These are phyloP conservation scores for Haemorhous mexicanus DNA, from an alignment of 2,113 vertebrate genomes.

Conservation along the genomic window DNA sequence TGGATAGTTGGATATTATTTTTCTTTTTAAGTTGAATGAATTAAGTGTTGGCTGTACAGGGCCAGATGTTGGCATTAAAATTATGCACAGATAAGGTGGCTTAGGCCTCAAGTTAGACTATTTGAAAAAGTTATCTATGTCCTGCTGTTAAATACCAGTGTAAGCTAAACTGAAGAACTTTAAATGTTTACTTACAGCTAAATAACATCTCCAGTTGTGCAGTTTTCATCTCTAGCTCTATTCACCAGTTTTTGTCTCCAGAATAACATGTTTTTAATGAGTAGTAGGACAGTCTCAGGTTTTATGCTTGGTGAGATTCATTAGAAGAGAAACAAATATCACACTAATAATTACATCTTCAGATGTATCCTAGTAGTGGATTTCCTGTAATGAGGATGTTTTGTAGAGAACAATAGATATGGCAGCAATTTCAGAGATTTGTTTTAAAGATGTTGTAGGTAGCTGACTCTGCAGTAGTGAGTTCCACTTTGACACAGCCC, in stretches of 20 bases:
- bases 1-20: not conserved
- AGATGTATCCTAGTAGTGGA: slow-evolving; percentile 55
- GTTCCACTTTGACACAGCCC: not conserved
- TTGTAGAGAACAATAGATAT: slow-evolving; percentile 47
- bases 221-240: not conserved
- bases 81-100: not conserved
- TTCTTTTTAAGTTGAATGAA: not conserved
- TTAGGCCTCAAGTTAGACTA: not conserved
- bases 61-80: slow-evolving; percentile 22
- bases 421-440: slow-evolving; percentile 49
- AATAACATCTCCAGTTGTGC: not conserved
- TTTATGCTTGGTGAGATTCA: not conserved
- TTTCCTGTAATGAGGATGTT: slow-evolving; percentile 61
- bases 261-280: not conserved
- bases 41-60: not conserved
- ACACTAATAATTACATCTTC: slow-evolving; percentile 59
- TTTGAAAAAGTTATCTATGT: not conserved
- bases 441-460: slow-evolving; percentile 50
- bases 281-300: not conserved
- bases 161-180: not conserved
- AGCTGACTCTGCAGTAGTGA: not conserved
- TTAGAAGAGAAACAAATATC: slow-evolving; percentile 19
- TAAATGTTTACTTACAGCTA: not conserved
- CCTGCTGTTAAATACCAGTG: not conserved
- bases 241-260: not conserved